Evolutionary conservation across 2,797 vertebrate genomes (phyloP).

Genomic region (Pseudochirops corinnae): DNA sequence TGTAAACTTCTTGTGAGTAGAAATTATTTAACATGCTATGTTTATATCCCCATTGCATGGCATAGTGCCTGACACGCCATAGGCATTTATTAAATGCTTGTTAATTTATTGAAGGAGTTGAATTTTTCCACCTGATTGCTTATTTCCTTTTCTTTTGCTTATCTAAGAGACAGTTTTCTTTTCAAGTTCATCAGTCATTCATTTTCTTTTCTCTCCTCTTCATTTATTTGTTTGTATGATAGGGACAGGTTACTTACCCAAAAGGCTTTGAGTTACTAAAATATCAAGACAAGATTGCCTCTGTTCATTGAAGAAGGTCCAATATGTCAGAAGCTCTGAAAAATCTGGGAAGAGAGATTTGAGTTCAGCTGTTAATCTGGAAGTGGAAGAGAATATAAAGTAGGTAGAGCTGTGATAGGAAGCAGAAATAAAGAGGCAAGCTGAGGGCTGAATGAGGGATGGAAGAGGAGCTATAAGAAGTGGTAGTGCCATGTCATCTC

Average conservation of each 20-base stretch:
- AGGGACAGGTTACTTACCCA: not conserved
- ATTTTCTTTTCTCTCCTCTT: not conserved
- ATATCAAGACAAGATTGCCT: not conserved
- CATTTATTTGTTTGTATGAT: not conserved
- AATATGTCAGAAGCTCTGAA: not conserved
- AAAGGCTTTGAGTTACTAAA: too few species aligned
- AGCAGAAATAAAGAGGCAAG: not conserved
- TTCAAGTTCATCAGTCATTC: not conserved
- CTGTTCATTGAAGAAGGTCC: not conserved
- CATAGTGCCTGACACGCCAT: too few species aligned
- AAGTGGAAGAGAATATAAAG: not conserved
- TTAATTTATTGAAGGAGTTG: not conserved
- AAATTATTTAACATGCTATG: too few species aligned
- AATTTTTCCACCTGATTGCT: not conserved
- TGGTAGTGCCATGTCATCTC: not conserved
- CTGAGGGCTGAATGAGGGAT: not conserved
- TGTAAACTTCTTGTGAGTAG: not conserved
- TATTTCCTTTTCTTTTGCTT: not conserved
- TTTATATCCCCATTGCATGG: too few species aligned
- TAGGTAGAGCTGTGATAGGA: not conserved
- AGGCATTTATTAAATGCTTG: not conserved
- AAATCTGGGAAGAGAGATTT: not conserved
- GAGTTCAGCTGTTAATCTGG: not conserved
- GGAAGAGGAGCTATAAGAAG: not conserved
- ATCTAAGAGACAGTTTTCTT: not conserved